A percentile compares a stretch with the other conserved stretches of the same genome.
phyloP scores from a whole-genome alignment of 1,140 invertebrate genomes.

The Eurytemora carolleeae region DNA sequence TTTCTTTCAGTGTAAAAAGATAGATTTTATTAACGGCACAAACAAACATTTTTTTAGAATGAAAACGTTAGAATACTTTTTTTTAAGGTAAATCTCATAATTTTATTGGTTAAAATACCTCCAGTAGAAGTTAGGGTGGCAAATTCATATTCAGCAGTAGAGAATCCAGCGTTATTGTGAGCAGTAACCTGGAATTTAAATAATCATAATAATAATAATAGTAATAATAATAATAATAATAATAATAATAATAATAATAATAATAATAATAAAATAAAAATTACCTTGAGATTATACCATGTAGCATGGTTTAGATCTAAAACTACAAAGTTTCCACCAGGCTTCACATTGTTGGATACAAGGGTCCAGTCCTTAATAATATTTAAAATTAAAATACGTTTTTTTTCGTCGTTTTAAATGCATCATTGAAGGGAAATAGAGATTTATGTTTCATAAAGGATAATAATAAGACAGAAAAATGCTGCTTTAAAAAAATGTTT shows the following conservation, averaged over 20 bases:
- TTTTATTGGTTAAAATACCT: constrained; percentile 36
- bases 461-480: too few relatives aligned
- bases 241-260: too few relatives aligned
- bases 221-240: constrained; percentile 7
- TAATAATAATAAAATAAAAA: neutral
- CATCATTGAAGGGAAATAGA: too few relatives aligned
- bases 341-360: constrained; percentile 75
- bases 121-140: constrained; percentile 80
- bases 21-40: too few relatives aligned
- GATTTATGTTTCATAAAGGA: too few relatives aligned
- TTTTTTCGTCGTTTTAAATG: too few relatives aligned
- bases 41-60: too few relatives aligned
- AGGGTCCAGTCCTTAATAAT: constrained; percentile 86
- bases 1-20: too few relatives aligned
- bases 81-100: too few relatives aligned
- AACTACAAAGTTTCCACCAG: constrained; percentile 69
- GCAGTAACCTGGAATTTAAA: constrained; percentile 48
- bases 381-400: too few relatives aligned
- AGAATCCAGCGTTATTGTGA: constrained; percentile 85
- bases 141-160: constrained; percentile 80
- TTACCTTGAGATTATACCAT: constrained; percentile 48
- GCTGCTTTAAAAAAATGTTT: too few relatives aligned
- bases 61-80: too few relatives aligned
- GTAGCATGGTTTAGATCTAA: constrained; percentile 73
- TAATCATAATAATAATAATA: constrained; percentile 24